These are phyloP conservation scores for Agrotis clavis DNA, from an alignment of 2,888 invertebrate species.

Conservation along the genomic window DNA sequence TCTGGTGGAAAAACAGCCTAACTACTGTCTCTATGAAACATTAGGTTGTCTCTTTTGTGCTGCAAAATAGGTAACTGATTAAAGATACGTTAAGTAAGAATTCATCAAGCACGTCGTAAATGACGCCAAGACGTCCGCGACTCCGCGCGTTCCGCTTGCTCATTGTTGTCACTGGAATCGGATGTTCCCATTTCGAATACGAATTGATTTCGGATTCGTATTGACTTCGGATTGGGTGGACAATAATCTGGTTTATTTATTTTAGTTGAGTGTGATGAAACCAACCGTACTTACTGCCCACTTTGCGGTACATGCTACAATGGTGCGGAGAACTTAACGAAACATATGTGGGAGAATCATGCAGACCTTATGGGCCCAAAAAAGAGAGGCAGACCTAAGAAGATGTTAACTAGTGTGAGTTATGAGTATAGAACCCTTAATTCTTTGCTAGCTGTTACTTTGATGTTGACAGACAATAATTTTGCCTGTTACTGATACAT, in stretches of 20 bases:
- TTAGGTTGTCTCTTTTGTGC: not conserved
- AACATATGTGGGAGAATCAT: constrained; percentile 84
- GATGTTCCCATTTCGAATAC: too few species aligned
- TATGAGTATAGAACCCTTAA: constrained; percentile 2
- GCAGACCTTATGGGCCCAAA: constrained; percentile 86
- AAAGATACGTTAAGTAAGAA: not conserved
- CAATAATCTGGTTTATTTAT: constrained; percentile 29
- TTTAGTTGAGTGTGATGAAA: constrained; percentile 79
- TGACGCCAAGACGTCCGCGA: too few species aligned
- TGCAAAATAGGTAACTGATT: too few species aligned
- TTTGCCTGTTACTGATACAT: not conserved
- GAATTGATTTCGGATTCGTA: too few species aligned
- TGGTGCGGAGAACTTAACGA: constrained; percentile 79
- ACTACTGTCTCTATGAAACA: too few species aligned
- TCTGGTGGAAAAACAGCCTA: too few species aligned
- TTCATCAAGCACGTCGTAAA: not conserved
- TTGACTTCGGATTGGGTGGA: too few species aligned
- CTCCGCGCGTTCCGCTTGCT: too few species aligned
- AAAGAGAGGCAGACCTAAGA: constrained; percentile 86
- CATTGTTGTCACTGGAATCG: too few species aligned
- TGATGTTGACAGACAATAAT: not conserved
- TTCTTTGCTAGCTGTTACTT: constrained; percentile 1
- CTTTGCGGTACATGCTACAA: constrained; percentile 80
- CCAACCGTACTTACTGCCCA: constrained; percentile 80
- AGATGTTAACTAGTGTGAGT: constrained; percentile 81